phyloP scores from a whole-genome alignment of 2,113 vertebrate genomes.

The Catharus fuscescens region DNA sequence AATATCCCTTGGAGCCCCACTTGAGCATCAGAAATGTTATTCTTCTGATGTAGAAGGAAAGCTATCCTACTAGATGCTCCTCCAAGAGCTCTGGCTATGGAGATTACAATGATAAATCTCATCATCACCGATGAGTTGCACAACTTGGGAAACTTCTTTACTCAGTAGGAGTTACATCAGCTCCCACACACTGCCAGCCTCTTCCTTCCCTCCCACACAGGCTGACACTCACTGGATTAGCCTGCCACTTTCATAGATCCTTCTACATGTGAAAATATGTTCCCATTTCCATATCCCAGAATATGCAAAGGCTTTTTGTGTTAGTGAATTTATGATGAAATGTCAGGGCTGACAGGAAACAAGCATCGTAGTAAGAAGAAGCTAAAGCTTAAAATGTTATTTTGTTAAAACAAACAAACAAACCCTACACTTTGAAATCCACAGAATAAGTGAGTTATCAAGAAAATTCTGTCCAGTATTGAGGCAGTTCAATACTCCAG shows the following conservation, averaged over 20 bases:
- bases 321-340: not conserved
- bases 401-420: not conserved
- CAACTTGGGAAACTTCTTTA: not conserved
- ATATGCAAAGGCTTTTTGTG: not conserved
- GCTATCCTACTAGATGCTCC: not conserved
- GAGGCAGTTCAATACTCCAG: not conserved
- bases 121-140: fast-evolving
- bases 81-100: not conserved
- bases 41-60: not conserved
- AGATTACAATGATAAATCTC: not conserved
- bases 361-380: not conserved
- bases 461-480: not conserved
- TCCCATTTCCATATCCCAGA: not conserved
- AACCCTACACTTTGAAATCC: not conserved
- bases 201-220: not conserved
- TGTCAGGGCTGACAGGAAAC: not conserved
- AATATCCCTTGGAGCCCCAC: not conserved
- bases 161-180: not conserved
- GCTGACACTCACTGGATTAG: not conserved
- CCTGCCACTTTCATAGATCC: not conserved
- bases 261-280: not conserved
- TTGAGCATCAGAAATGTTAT: not conserved
- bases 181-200: not conserved
- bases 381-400: not conserved
- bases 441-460: not conserved